A percentile compares a stretch with the other conserved stretches of the same genome.
These are phyloP conservation scores for Periophthalmodon schlosseri DNA, from an alignment of 2,113 vertebrate genomes.

Conservation along the genomic window DNA sequence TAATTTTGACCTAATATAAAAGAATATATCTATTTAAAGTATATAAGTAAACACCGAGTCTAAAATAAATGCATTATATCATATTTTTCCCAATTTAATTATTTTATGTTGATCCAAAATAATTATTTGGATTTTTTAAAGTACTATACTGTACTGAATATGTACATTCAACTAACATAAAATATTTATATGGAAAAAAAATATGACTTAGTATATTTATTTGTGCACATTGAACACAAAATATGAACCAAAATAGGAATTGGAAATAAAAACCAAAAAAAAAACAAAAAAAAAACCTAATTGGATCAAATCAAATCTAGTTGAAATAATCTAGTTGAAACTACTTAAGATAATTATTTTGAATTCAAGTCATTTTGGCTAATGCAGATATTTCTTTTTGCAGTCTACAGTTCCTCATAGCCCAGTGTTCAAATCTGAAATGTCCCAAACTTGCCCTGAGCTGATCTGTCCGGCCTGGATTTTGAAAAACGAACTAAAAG, in stretches of 20 bases:
- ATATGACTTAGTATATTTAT: background rate
- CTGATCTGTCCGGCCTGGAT: constrained; percentile 19
- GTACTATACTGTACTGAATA: background rate
- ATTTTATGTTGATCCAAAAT: background rate
- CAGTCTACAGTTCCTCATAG: constrained; percentile 6
- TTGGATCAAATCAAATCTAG: too few species aligned
- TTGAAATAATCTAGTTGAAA: background rate
- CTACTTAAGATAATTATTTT: background rate
- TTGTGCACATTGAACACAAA: background rate
- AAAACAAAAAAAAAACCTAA: too few species aligned
- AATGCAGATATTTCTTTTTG: background rate
- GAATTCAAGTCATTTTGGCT: background rate
- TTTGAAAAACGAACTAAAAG: constrained; percentile 33
- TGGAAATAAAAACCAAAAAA: too few species aligned
- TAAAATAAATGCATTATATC: too few species aligned
- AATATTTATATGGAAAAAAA: background rate
- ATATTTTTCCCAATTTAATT: background rate
- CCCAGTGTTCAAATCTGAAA: background rate
- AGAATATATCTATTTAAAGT: too few species aligned
- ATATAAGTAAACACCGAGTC: too few species aligned
- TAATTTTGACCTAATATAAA: background rate
- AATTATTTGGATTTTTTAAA: background rate
- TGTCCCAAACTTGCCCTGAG: constrained; percentile 1
- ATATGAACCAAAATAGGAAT: background rate
- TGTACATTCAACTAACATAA: background rate